These are phyloP conservation scores for Malurus elegans DNA, from an alignment of 2,113 vertebrate species.

Conservation along the genomic window DNA sequence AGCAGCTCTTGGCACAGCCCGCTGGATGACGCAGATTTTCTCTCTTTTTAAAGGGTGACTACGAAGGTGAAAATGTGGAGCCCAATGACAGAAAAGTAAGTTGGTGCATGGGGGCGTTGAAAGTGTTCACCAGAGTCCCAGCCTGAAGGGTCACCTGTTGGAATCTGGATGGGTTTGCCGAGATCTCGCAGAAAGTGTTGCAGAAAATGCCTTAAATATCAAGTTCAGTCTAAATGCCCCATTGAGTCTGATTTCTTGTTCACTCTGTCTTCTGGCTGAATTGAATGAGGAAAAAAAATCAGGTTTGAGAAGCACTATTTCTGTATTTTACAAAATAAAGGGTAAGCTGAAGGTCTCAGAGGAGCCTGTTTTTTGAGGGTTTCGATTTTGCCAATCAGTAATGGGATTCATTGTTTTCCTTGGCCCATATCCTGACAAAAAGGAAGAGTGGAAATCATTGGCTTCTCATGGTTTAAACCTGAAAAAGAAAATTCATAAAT, in stretches of 20 bases:
- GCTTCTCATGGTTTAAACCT: neutral
- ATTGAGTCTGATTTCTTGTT: neutral
- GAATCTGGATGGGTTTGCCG: neutral
- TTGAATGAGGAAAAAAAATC: neutral
- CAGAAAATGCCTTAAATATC: neutral
- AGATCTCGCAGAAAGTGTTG: neutral
- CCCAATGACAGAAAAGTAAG: slow-evolving; percentile 93
- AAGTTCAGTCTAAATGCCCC: neutral
- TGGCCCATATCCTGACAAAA: neutral
- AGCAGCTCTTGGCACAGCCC: neutral
- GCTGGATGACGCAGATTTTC: neutral
- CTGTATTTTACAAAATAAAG: neutral
- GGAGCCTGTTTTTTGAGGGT: neutral
- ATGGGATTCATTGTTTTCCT: neutral
- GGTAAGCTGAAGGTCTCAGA: neutral
- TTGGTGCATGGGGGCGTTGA: neutral
- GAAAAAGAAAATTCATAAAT: neutral
- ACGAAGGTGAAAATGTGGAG: slow-evolving; percentile 76
- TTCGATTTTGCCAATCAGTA: neutral
- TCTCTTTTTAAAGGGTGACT: slow-evolving; percentile 83
- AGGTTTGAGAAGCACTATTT: neutral
- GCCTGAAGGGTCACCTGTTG: neutral
- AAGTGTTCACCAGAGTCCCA: neutral
- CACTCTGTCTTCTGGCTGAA: neutral
- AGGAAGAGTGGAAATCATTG: neutral